Percentiles rank a stretch among this genome's conserved stretches.
Conservation (phyloP, 2,888 invertebrate species). For the Xylocampa areola region DNA sequence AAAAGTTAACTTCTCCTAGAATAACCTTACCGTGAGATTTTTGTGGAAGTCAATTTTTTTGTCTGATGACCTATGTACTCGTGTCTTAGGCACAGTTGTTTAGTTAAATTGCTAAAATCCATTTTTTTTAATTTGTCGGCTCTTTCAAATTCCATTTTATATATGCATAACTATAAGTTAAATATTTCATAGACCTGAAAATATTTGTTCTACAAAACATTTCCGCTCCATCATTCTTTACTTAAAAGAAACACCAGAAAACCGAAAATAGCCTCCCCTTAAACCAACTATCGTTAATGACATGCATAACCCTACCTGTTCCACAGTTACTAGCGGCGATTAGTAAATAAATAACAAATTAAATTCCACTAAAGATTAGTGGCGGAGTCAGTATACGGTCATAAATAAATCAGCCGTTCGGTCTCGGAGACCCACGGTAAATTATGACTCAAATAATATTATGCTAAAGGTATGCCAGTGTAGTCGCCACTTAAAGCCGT, state of each 20-base stretch:
- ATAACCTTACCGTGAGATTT: no score
- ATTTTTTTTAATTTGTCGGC: no score
- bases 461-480: slow-evolving; percentile 76
- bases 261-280: slow-evolving; percentile 41
- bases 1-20: no score
- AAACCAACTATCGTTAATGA: slow-evolving; percentile 51
- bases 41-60: no score
- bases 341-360: slow-evolving; percentile 87
- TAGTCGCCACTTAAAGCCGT: slow-evolving; percentile 59
- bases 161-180: no score
- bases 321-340: slow-evolving; percentile 71
- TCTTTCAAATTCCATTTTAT: no score
- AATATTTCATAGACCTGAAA: no score
- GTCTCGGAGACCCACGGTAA: slow-evolving; percentile 77
- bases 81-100: no score
- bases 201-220: not conserved
- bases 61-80: no score
- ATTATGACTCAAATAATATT: slow-evolving; percentile 87
- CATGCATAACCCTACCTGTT: slow-evolving; percentile 72
- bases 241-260: slow-evolving; percentile 1
- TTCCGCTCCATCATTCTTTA: no score
- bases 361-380: slow-evolving; percentile 87
- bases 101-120: no score
- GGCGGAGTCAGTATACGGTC: slow-evolving; percentile 79
- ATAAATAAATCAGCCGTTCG: slow-evolving; percentile 86